Base-by-base conservation (phyloP, 64 coral and sea anemone genomes). In the Acropora tenuis region DNA sequence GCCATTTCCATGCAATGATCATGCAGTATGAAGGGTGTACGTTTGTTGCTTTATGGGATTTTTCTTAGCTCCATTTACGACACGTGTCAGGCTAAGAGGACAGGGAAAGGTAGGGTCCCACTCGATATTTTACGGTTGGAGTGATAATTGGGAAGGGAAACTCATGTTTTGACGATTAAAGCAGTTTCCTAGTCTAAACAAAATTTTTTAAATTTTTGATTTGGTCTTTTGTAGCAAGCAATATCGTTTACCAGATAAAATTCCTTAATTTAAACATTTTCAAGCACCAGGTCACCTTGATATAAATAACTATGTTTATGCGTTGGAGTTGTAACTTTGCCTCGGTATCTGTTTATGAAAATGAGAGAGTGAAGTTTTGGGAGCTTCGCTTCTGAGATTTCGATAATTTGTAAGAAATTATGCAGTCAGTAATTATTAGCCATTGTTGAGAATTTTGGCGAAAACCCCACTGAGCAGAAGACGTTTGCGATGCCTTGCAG, bases 1-100 rank as follows among this genome's bases (percentile, higher is more conserved):
- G 4, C 49, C 13, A 85, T 49, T 71, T n/a, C 8, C 9, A 85
- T 71, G 44, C 18, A 7, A 50, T 85, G n/a, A 85, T 48, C 43
- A 85, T 85, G 82, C 82, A 85, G 63, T 48, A 85, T 85, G 82
- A 85, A 45, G 65, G 19, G 44, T 11, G 8, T 85, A 4, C 63
- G 10, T 30, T 48, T 67, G 15, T 49, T 73, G 15, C 43, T 85
- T 48, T 50, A 15, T 19, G 44, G 16, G 16, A 20, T 85, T 71
- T 85, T 47, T 3, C 16, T 69, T 43, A 71, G 17, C 47, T 5
- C 10, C 3, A 48, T 49, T 71, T 16, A 5, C 18, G 82, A 3
- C n/a, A 71, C 42, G 18, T 20, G 63, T 85, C 46, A 30, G 43
- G 47, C 63, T 5, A 44, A 16, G 2, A 50, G 45, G 45, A 85